Evolutionary conservation across 2,797 vertebrate species (phyloP).

Genomic region (Enteromius trimaculatus): DNA sequence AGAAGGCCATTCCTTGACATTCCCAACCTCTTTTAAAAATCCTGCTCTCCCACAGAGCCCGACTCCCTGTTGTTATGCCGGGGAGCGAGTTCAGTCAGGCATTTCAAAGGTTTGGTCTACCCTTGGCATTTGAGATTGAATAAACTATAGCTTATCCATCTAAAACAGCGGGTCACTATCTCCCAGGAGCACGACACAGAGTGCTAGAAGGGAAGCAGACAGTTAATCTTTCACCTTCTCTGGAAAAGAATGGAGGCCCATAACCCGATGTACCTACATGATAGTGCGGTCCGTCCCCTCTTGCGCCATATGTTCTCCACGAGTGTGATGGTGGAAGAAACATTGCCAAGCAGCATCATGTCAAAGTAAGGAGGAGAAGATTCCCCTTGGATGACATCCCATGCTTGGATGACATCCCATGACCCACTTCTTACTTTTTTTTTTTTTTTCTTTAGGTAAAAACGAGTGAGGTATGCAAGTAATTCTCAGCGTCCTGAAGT

Average conservation of each 20-base stretch:
- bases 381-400: constrained; percentile 48
- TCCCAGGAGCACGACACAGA: constrained; percentile 56
- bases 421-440: constrained; percentile 26
- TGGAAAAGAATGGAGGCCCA: constrained; percentile 36
- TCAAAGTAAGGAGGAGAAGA: constrained; percentile 32
- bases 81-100: constrained; percentile 35
- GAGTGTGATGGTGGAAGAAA: constrained; percentile 38
- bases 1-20: constrained; percentile 33
- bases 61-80: constrained; percentile 38
- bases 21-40: constrained; percentile 39
- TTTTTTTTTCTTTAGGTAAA: background rate
- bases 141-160: constrained; percentile 62
- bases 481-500: constrained; percentile 28
- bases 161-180: constrained; percentile 60
- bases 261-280: constrained; percentile 42
- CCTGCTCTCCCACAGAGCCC: constrained; percentile 29
- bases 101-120: constrained; percentile 50
- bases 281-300: constrained; percentile 13
- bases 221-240: constrained; percentile 61
- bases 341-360: constrained; percentile 26
- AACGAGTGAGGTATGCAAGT: constrained; percentile 12
- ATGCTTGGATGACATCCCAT: constrained; percentile 28
- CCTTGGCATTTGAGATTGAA: constrained; percentile 62
- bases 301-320: constrained; percentile 8
- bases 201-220: constrained; percentile 47